Evolutionary conservation across 2,113 vertebrate genomes (phyloP), one percentile per base, ranked within the genome.

Genomic region (human): DNA sequence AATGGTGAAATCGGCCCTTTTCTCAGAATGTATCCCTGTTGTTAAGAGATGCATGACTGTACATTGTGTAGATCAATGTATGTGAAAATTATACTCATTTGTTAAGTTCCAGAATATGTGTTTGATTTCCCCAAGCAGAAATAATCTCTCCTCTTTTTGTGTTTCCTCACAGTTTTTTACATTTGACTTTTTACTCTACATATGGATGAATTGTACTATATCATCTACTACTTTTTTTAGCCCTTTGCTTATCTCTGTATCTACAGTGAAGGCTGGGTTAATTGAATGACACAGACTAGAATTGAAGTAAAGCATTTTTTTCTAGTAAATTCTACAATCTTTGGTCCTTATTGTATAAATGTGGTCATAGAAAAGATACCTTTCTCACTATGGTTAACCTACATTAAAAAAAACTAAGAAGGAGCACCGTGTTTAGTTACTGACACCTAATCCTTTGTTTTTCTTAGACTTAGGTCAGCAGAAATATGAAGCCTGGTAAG

Each of bases 381-480:
- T 95, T 86, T 97, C 40, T 92, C 38, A 83, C 61, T 66, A 61
- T 82, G 11, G 20, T 43, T 91, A 64, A 45, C 16, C 80, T 93
- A 84, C 14, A 22, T 61, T 55, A 38, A 20, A 55, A 68, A 83
- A 43, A 43, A 43, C 5, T 0, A 90, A 40, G 0, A 64, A 81
- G 68, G 80, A 83, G 55, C 20, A 73, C 3, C 0, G 1, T 85
- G 23, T 92, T 79, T 11, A 0, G 40, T 86, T 96, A 84, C 73
- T 81, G 61, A 64, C 18, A 50, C 6, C 22, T 45, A 96, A 50
- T 3, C 0, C 45, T 97, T 96, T 96, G 81, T 32, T 98, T 96
- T 97, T 64, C 23, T 79, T 5, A 93, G 76, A 0, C 59, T 91
- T 98, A 32, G 95, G 64, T 94, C 45, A 94, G 66, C 50, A 91